Conservation (phyloP, 2,113 vertebrate species). For the Cairina moschata region DNA sequence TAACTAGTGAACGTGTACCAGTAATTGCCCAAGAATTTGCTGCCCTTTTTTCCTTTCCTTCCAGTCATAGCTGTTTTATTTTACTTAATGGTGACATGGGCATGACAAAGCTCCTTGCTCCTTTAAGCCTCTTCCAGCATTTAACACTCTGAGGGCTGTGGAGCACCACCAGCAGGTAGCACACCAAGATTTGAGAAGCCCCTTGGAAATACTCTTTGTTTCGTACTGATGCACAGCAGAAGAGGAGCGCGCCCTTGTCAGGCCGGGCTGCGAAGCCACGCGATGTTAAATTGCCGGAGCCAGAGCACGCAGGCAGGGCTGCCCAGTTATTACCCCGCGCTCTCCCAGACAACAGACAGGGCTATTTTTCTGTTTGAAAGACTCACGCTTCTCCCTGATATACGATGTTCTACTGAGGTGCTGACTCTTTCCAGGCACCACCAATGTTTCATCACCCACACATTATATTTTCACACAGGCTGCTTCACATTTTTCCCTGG, state of each 20-base stretch:
- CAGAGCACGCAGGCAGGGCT: background rate
- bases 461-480: background rate
- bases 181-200: background rate
- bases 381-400: background rate
- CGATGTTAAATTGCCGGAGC: background rate
- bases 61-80: background rate
- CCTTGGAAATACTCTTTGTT: background rate
- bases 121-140: background rate
- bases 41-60: background rate
- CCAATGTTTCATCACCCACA: background rate
- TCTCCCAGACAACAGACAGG: background rate
- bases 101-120: background rate
- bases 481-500: background rate
- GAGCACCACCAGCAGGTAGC: background rate
- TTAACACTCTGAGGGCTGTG: background rate
- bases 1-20: constrained; percentile 21
- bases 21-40: background rate
- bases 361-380: background rate
- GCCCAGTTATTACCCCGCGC: background rate
- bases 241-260: background rate
- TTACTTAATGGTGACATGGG: background rate
- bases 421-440: background rate
- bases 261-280: background rate
- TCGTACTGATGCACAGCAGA: background rate
- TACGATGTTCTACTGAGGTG: background rate